phyloP scores from a whole-genome alignment of 2,888 invertebrate species.

The Rhamnusium bicolor region DNA sequence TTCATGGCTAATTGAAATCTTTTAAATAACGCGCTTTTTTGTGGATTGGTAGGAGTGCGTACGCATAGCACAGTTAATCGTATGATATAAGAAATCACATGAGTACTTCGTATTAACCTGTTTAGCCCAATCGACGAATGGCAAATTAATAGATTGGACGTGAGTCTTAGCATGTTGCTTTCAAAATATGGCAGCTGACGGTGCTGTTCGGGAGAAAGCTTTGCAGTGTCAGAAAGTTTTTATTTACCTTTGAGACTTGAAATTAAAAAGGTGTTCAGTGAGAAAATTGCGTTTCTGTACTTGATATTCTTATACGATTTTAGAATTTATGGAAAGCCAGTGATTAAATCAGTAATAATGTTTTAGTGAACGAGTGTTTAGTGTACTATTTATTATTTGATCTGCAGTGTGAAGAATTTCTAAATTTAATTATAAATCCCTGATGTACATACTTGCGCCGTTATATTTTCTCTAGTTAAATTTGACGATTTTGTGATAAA shows the following conservation, averaged over 20 bases:
- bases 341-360: background rate
- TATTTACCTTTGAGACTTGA: constrained; percentile 63
- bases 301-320: background rate
- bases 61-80: background rate
- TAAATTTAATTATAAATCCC: constrained; percentile 54
- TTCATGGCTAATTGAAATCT: background rate
- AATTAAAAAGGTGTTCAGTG: constrained; percentile 48
- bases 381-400: constrained; percentile 44
- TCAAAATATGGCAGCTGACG: constrained; percentile 60
- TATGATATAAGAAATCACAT: constrained; percentile 33
- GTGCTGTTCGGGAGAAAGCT: constrained; percentile 63
- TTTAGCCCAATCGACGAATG: background rate
- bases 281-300: constrained; percentile 14
- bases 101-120: background rate
- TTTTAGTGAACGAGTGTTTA: constrained; percentile 35
- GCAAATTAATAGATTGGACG: constrained; percentile 9
- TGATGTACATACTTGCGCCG: constrained; percentile 36
- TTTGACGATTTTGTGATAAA: constrained; percentile 8
- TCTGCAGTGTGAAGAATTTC: constrained; percentile 52
- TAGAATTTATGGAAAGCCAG: constrained; percentile 4
- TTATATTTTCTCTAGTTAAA: constrained; percentile 29
- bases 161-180: constrained; percentile 41
- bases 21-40: constrained; percentile 8
- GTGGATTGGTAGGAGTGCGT: too few species aligned
- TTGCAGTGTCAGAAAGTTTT: constrained; percentile 61